A percentile compares a stretch with the other conserved stretches of the same genome.
Evolutionary conservation across 2,797 vertebrate species (phyloP).

Genomic region (Pelochelys cantorii): DNA sequence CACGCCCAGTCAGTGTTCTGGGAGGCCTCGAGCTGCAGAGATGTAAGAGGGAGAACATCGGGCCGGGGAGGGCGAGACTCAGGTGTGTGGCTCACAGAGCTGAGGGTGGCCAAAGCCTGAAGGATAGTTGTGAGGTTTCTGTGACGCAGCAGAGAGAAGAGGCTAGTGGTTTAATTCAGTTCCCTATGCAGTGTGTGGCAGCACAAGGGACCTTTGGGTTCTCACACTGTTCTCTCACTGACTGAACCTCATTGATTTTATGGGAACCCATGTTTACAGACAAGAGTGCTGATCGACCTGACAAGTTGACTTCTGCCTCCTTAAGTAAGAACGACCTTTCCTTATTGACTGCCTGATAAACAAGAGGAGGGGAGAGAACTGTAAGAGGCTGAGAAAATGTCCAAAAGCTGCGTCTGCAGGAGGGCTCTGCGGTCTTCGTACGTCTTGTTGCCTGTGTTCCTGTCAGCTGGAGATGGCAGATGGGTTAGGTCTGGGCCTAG

Average conservation of each 20-base stretch:
- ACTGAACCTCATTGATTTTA: conserved; percentile 99
- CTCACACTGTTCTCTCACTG: conserved; percentile 83
- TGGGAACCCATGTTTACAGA: conserved; percentile 99
- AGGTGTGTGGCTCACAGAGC: not conserved
- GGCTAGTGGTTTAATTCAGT: not conserved
- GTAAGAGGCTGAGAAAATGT: conserved; percentile 2
- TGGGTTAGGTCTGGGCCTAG: fast-evolving
- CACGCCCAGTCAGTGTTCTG: fast-evolving
- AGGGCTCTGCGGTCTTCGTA: not conserved
- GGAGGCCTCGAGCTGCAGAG: fast-evolving
- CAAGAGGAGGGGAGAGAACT: conserved; percentile 59
- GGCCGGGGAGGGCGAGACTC: not conserved
- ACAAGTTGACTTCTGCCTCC: conserved; percentile 96
- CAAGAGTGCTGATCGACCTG: conserved; percentile 99
- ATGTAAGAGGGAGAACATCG: not conserved
- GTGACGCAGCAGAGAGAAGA: not conserved
- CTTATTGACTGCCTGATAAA: conserved; percentile 89
- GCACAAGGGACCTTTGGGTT: conserved; percentile 21
- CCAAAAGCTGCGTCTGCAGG: not conserved
- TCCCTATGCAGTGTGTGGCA: not conserved
- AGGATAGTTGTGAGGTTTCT: not conserved
- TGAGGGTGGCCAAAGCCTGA: not conserved
- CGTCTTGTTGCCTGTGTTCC: not conserved
- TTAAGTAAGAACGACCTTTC: conserved; percentile 92
- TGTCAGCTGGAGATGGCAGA: fast-evolving